Base-by-base conservation (phyloP, 1,140 invertebrate genomes). In the Diploscapter pachys region DNA sequence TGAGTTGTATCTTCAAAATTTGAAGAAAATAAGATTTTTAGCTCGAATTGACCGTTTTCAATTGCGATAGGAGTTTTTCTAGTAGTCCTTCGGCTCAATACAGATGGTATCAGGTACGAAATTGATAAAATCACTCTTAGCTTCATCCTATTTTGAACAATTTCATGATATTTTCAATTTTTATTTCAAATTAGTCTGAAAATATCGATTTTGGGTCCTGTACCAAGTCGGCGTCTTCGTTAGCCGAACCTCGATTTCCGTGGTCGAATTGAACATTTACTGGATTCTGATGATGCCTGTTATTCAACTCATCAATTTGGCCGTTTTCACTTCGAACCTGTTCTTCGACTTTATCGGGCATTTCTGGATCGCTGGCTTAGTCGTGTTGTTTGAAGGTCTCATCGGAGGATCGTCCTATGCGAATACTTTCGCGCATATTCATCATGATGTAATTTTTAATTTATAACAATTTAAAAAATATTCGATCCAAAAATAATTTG, bases 201-300 rank as follows among this genome's bases (percentile, higher is more conserved):
- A 93, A 77, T 87, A 91, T 77, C 93, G 92, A 92, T 89, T 92
- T 4, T 91, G 92, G 85, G 91, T 92, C 6, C 89, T 90, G 79
- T 93, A 93, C 86, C 92, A 93, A 85, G 88, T 93, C 71, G 93
- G 92, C 11, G 92, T 93, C 2, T 92, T 94, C 78, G 88, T 93
- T 51, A 93, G 92, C 0, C 89, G 93, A 71, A 93, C 92, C 5
- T 93, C 92, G 6, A 91, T 93, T 0, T 92, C 91, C 86, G 81
- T 92, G 4, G 83, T 93, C 56, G 88, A 89, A 72, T 89, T 93
- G 31, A 75, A 54, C 6, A 67, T 70, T 1, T 54, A 59, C 13
- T 65, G 55, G n/a, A 31, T 78, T 2, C 55, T 63, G 31, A 48
- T 72, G 54, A 13, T 78, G 31, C 68, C 77, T 13, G 53, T 64